A percentile compares a stretch with the other conserved stretches of the same genome.
These are phyloP conservation scores for Galleria mellonella DNA, from an alignment of 1,140 invertebrate species.

Conservation along the genomic window DNA sequence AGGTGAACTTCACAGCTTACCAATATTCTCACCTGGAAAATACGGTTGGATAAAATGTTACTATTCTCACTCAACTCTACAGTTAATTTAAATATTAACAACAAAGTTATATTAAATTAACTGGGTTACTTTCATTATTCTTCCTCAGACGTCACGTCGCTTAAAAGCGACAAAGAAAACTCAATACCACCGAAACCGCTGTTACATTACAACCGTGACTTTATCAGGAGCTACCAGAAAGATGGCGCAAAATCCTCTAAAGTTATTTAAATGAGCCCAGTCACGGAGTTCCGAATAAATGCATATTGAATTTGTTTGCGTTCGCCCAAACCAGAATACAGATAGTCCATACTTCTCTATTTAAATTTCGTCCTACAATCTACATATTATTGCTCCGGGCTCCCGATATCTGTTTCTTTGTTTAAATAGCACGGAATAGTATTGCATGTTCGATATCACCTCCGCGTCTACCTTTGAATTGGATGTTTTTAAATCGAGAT, in stretches of 20 bases:
- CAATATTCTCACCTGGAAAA: too few species aligned
- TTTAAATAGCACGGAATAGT: background rate
- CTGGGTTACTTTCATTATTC: too few species aligned
- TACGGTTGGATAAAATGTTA: too few species aligned
- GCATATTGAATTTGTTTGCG: slow-evolving; percentile 61
- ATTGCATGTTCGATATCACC: background rate
- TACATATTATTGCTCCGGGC: background rate
- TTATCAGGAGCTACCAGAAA: slow-evolving; percentile 10
- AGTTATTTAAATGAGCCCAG: slow-evolving; percentile 49
- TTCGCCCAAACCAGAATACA: slow-evolving; percentile 37
- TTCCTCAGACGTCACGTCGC: too few species aligned
- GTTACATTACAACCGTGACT: slow-evolving; percentile 4
- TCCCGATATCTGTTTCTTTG: background rate
- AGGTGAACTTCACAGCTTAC: too few species aligned
- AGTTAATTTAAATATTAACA: too few species aligned
- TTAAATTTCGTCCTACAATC: slow-evolving; percentile 30
- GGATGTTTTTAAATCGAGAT: background rate
- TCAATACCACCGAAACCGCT: too few species aligned
- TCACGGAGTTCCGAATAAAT: slow-evolving; percentile 32
- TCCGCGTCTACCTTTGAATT: background rate
- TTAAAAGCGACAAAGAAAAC: too few species aligned
- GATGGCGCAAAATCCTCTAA: slow-evolving; percentile 34
- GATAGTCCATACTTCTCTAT: slow-evolving; percentile 34
- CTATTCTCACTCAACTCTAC: too few species aligned
- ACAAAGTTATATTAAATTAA: too few species aligned